phyloP scores from a whole-genome alignment of 2,888 invertebrate species.

The Drosophila phalerata region DNA sequence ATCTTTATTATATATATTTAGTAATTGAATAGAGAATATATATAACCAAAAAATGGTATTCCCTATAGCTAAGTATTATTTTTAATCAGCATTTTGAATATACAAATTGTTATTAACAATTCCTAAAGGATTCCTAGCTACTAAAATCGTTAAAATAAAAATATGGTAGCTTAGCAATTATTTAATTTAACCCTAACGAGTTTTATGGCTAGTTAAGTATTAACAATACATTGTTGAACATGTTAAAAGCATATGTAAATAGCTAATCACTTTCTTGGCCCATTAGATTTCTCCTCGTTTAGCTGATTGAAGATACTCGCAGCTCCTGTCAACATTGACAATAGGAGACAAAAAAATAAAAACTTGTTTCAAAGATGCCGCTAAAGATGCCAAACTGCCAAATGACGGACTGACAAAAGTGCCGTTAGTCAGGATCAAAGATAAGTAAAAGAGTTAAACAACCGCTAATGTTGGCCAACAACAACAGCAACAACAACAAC shows the following conservation, averaged over 20 bases:
- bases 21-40: too few species aligned
- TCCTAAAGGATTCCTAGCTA: too few species aligned
- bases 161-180: too few species aligned
- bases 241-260: background rate
- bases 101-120: too few species aligned
- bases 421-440: constrained; percentile 71
- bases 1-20: too few species aligned
- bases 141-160: too few species aligned
- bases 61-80: too few species aligned
- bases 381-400: constrained; percentile 36
- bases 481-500: constrained; percentile 12
- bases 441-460: constrained; percentile 47
- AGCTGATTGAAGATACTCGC: constrained; percentile 37
- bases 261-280: constrained; percentile 17
- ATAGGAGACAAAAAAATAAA: constrained; percentile 12
- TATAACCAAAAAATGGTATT: too few species aligned
- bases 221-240: background rate
- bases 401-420: constrained; percentile 44
- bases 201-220: too few species aligned
- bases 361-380: constrained; percentile 31
- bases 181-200: too few species aligned
- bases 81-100: too few species aligned
- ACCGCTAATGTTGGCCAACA: constrained; percentile 43
- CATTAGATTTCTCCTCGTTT: constrained; percentile 52
- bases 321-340: constrained; percentile 42